Evolutionary conservation across 2,888 invertebrate species (phyloP).

Genomic region (Erpobdella octoculata): DNA sequence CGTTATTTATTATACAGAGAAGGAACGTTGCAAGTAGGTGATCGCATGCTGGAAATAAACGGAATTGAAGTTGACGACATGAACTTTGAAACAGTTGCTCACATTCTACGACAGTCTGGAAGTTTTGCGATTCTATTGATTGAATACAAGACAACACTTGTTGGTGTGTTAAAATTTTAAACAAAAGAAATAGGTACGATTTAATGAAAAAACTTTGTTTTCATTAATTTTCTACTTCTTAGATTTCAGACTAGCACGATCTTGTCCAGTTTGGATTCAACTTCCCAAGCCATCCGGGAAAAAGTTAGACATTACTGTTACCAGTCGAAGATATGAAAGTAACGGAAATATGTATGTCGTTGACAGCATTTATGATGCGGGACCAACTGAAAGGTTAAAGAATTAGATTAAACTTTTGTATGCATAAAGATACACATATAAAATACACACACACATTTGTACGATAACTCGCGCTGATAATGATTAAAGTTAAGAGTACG

Average conservation of each 20-base stretch:
- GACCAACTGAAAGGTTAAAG: not conserved
- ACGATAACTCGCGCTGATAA: too few species aligned
- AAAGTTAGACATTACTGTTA: not conserved
- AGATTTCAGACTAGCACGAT: not conserved
- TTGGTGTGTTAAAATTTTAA: not conserved
- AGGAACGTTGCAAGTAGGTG: conserved; percentile 16
- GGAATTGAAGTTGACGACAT: conserved; percentile 2
- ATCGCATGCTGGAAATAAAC: conserved; percentile 20
- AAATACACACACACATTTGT: too few species aligned
- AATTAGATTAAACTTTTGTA: too few species aligned
- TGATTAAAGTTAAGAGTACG: too few species aligned
- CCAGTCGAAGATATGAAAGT: not conserved
- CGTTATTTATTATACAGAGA: too few species aligned
- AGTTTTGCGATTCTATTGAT: not conserved
- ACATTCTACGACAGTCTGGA: not conserved
- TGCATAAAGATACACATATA: too few species aligned
- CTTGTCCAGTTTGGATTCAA: not conserved
- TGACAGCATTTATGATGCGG: not conserved
- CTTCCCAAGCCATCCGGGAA: not conserved
- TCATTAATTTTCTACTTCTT: not conserved
- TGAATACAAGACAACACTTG: not conserved
- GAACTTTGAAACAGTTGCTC: not conserved
- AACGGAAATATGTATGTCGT: not conserved
- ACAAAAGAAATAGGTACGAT: not conserved
- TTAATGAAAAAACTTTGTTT: not conserved